Evolutionary conservation across 1,140 invertebrate species (phyloP).

Genomic region (Saxidomus purpurata): DNA sequence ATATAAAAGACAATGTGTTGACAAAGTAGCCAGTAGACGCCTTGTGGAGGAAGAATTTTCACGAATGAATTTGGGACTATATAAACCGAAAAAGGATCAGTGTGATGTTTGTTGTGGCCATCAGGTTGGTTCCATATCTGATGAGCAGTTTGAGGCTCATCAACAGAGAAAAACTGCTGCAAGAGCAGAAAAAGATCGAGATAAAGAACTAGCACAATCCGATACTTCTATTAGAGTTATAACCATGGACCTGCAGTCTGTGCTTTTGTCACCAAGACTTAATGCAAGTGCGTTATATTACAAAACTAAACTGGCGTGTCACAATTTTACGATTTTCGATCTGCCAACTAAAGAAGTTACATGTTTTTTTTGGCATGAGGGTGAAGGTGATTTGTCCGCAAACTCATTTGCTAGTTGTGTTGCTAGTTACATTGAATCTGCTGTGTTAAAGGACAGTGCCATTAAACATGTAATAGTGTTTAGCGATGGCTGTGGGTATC

Average conservation of each 20-base stretch:
- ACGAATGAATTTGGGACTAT: slow-evolving; percentile 34
- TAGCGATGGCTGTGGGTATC: slow-evolving; percentile 48
- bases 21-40: background rate
- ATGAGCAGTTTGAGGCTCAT: slow-evolving; percentile 21
- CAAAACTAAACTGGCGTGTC: slow-evolving; percentile 49
- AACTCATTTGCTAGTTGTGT: slow-evolving; percentile 45
- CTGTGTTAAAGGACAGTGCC: background rate
- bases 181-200: slow-evolving; percentile 7
- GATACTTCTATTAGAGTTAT: slow-evolving; percentile 13
- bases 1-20: background rate
- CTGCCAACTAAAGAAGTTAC: background rate
- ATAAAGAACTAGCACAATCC: slow-evolving; percentile 20
- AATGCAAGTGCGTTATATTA: slow-evolving; percentile 57
- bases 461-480: slow-evolving; percentile 36
- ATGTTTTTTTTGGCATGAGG: too few species aligned
- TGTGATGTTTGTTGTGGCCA: slow-evolving; percentile 49
- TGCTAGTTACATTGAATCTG: slow-evolving; percentile 9
- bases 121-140: slow-evolving; percentile 19
- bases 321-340: slow-evolving; percentile 57
- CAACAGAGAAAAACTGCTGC: slow-evolving; percentile 22
- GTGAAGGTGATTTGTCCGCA: slow-evolving; percentile 41
- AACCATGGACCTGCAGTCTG: slow-evolving; percentile 45
- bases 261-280: slow-evolving; percentile 37
- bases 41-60: background rate
- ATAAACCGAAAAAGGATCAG: slow-evolving; percentile 52